These are phyloP conservation scores for Tiaroga cobitis DNA, from an alignment of 2,797 vertebrate genomes.

Conservation along the genomic window DNA sequence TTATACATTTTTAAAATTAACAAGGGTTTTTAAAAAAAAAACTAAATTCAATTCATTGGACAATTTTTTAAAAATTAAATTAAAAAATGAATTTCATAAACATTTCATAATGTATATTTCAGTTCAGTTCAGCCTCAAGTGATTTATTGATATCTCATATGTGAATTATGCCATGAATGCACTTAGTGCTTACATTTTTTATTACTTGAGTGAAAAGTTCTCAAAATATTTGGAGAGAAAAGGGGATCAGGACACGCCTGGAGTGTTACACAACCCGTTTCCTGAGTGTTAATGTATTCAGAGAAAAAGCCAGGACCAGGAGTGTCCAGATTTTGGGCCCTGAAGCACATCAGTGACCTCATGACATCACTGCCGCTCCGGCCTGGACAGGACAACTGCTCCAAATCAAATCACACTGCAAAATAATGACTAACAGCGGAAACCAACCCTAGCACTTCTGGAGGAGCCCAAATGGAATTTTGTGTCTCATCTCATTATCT, in stretches of 20 bases:
- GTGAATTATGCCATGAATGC: not conserved
- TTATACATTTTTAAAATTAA: no score
- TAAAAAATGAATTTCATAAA: not conserved
- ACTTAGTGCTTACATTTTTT: not conserved
- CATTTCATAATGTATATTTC: not conserved
- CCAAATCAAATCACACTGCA: conserved; percentile 45
- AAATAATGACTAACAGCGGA: conserved; percentile 48
- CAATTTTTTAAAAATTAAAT: not conserved
- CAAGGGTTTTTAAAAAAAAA: no score
- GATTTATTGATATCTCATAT: not conserved
- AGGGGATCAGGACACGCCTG: not conserved
- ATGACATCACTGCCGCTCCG: no score
- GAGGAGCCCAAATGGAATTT: conserved; percentile 48
- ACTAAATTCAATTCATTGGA: not conserved
- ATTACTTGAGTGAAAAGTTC: not conserved
- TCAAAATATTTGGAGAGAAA: not conserved
- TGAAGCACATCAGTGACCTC: not conserved
- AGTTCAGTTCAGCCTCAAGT: not conserved
- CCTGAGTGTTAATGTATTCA: not conserved
- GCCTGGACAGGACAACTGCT: conserved; percentile 31
- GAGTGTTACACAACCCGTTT: not conserved
- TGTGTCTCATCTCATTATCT: conserved; percentile 57
- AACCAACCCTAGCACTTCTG: conserved; percentile 12
- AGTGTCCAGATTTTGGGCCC: not conserved
- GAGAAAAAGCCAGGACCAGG: not conserved